Conservation (phyloP, 92 coral and sea anemone genomes). For the Siderastrea radians region DNA sequence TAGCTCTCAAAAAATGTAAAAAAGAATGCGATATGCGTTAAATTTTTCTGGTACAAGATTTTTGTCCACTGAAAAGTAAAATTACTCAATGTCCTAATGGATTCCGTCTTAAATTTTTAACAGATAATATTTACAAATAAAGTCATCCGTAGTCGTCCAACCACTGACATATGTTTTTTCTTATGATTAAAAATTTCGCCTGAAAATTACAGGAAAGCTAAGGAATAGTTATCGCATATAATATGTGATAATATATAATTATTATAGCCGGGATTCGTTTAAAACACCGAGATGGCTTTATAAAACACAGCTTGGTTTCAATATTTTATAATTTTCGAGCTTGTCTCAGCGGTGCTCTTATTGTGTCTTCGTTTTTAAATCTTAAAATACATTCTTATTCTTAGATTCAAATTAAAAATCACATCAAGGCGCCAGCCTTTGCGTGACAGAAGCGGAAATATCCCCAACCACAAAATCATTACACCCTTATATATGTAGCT, state of each 20-base stretch:
- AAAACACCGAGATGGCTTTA: background rate
- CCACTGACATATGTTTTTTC: too few species aligned
- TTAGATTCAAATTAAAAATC: conserved; percentile 10
- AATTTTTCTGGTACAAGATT: too few species aligned
- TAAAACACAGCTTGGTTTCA: conserved; percentile 15
- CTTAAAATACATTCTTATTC: background rate
- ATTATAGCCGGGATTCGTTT: background rate
- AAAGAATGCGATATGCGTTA: too few species aligned
- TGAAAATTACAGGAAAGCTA: background rate
- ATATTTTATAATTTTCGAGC: background rate
- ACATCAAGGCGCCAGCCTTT: background rate
- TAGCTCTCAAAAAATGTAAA: too few species aligned
- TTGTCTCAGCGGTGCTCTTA: background rate
- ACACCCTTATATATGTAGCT: background rate
- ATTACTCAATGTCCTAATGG: too few species aligned
- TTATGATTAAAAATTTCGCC: too few species aligned
- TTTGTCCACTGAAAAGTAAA: too few species aligned
- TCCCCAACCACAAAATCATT: background rate
- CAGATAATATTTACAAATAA: too few species aligned
- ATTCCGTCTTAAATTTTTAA: too few species aligned
- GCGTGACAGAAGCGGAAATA: conserved; percentile 1
- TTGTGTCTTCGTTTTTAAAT: conserved; percentile 12
- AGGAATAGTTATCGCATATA: too few species aligned
- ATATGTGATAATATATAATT: too few species aligned
- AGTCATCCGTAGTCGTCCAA: too few species aligned